phyloP scores from a whole-genome alignment of 2,888 invertebrate species.

The Girardia tigrina region DNA sequence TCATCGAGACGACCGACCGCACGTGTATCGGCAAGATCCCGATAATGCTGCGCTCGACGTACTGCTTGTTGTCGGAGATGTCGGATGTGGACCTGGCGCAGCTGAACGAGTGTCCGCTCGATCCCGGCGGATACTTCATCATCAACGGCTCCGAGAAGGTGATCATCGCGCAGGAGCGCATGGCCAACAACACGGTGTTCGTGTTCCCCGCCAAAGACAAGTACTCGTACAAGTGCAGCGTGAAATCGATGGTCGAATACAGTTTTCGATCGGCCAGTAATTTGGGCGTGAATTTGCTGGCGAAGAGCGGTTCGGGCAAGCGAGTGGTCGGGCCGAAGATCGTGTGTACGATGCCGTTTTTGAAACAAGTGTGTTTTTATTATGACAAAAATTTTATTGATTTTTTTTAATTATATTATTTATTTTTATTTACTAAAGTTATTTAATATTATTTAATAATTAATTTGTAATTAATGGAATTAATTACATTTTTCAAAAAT shows the following conservation, averaged over 20 bases:
- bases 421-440: too few species aligned
- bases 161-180: constrained; percentile 96
- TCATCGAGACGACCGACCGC: constrained; percentile 62
- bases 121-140: constrained; percentile 98
- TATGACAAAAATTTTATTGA: too few species aligned
- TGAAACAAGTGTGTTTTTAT: too few species aligned
- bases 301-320: constrained; percentile 88
- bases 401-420: too few species aligned
- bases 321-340: constrained; percentile 96
- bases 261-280: constrained; percentile 85
- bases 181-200: constrained; percentile 99
- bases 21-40: constrained; percentile 77
- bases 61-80: constrained; percentile 79
- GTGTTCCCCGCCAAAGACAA: constrained; percentile 99
- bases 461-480: too few species aligned
- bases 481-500: too few species aligned
- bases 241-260: constrained; percentile 79
- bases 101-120: constrained; percentile 93
- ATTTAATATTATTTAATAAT: too few species aligned
- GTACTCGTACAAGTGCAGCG: constrained; percentile 94
- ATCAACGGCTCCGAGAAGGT: constrained; percentile 98
- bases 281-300: constrained; percentile 98
- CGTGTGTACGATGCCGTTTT: constrained; percentile 90
- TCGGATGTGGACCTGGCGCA: constrained; percentile 97
- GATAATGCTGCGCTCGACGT: constrained; percentile 88